Evolutionary conservation across 2,888 invertebrate species (phyloP).

Genomic region (Trisateles emortualis): DNA sequence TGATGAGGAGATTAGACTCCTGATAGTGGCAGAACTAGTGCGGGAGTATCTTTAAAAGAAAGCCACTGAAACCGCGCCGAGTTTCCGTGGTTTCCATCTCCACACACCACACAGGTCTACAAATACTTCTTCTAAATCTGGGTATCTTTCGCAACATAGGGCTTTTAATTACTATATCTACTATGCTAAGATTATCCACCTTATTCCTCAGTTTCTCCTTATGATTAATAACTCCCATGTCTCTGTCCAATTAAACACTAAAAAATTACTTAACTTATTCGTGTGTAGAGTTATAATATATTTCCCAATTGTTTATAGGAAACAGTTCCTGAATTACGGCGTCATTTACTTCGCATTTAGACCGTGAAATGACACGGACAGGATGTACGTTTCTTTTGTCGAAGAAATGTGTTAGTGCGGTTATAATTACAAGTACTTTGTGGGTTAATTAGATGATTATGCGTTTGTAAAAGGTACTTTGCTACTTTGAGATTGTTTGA

Average conservation of each 20-base stretch:
- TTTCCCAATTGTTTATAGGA: constrained; percentile 25
- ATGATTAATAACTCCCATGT: background rate
- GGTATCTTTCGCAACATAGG: no score
- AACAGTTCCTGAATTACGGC: constrained; percentile 36
- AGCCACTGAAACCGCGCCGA: no score
- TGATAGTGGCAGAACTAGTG: no score
- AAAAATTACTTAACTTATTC: background rate
- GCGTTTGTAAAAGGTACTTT: background rate
- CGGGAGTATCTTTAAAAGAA: no score
- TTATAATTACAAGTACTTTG: constrained; percentile 19
- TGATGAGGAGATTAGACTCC: no score
- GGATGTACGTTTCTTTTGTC: constrained; percentile 32
- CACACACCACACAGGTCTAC: no score
- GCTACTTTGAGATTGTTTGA: background rate
- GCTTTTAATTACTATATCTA: no score
- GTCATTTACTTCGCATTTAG: constrained; percentile 61
- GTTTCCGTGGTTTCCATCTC: no score
- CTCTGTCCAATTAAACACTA: background rate
- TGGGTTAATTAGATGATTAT: constrained; percentile 21
- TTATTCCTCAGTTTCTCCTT: background rate
- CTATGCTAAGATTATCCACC: no score
- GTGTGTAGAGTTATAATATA: background rate
- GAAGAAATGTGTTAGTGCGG: constrained; percentile 28
- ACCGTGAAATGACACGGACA: constrained; percentile 61
- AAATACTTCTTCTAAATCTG: no score